Evolutionary conservation across 2,797 vertebrate species (phyloP).

Genomic region (Botia almorhae): DNA sequence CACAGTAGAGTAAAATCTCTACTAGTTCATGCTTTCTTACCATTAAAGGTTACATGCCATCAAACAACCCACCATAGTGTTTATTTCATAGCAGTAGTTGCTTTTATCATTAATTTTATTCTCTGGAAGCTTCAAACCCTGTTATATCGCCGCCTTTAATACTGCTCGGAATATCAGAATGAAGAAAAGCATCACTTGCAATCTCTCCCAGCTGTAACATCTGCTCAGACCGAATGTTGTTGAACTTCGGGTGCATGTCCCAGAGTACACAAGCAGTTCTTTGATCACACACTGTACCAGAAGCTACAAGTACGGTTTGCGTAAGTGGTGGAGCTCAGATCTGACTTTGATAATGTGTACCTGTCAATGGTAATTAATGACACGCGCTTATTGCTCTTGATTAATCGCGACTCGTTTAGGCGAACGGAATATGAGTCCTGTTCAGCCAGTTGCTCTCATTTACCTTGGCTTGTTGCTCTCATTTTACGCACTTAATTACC

Average conservation of each 20-base stretch:
- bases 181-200: neutral
- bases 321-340: slow-evolving; percentile 9
- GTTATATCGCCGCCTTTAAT: slow-evolving; percentile 1
- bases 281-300: slow-evolving; percentile 5
- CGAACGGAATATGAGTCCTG: slow-evolving; percentile 48
- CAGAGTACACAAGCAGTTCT: neutral
- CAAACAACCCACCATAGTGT: neutral
- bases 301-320: slow-evolving; percentile 10
- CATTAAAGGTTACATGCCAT: neutral
- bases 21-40: neutral
- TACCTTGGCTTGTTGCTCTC: slow-evolving; percentile 50
- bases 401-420: slow-evolving; percentile 54
- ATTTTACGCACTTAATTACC: slow-evolving; percentile 49
- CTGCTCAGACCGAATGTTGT: slow-evolving; percentile 16
- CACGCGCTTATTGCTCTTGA: slow-evolving; percentile 45
- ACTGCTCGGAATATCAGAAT: neutral
- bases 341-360: slow-evolving; percentile 40
- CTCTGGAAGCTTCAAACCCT: neutral
- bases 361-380: slow-evolving; percentile 48
- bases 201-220: slow-evolving; percentile 17
- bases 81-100: neutral
- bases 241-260: slow-evolving; percentile 29
- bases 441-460: slow-evolving; percentile 41
- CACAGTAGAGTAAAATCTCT: neutral
- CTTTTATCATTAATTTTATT: neutral